Conservation (phyloP, 2,113 vertebrate species). For the Ophthalmolycus amberensis region DNA sequence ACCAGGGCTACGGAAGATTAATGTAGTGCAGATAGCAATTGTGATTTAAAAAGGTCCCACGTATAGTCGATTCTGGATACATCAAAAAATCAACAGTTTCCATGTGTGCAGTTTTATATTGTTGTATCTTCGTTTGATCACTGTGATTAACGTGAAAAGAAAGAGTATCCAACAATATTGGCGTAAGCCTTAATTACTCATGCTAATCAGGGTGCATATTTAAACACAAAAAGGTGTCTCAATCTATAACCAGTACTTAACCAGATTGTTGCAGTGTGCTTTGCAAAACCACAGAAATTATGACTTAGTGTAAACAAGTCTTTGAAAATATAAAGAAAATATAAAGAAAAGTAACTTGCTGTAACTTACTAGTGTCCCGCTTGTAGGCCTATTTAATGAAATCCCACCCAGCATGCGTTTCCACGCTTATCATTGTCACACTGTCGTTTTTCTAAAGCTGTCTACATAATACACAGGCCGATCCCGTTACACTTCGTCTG, state of each 20-base stretch:
- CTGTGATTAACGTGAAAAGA: not conserved
- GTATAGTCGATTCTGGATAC: not conserved
- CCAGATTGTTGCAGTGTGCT: not conserved
- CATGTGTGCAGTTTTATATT: not conserved
- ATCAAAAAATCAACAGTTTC: not conserved
- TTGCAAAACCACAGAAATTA: not conserved
- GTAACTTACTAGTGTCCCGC: not conserved
- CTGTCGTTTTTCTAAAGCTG: not conserved
- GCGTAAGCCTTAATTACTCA: not conserved
- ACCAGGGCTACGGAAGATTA: not conserved
- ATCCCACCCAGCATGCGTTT: not conserved
- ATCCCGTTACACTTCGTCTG: not conserved
- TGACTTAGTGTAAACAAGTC: not conserved
- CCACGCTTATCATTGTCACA: not conserved
- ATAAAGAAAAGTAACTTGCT: not conserved
- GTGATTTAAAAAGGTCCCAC: not conserved
- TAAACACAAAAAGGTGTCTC: not conserved
- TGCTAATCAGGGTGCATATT: not conserved
- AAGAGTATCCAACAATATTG: not conserved
- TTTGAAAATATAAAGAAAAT: not conserved
- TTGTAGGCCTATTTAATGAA: not conserved
- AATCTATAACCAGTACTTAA: not conserved
- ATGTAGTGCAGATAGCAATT: not conserved
- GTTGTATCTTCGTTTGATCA: not conserved
- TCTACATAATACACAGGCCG: not conserved